Evolutionary conservation across 1,140 invertebrate species (phyloP).

Genomic region (Mya arenaria): DNA sequence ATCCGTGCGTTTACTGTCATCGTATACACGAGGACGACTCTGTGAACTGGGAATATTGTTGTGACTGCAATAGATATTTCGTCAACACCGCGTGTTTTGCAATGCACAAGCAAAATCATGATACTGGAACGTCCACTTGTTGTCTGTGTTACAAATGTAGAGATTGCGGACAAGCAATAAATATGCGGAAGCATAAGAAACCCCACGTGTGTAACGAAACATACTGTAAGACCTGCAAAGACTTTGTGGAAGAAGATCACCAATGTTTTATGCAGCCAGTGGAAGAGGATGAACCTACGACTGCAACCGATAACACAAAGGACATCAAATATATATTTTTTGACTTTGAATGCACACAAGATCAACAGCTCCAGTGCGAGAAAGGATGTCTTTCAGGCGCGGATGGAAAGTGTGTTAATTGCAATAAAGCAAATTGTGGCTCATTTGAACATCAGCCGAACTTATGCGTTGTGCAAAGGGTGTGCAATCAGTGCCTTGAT

Average conservation of each 20-base stretch:
- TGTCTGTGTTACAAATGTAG: slow-evolving; percentile 37
- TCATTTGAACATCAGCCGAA: slow-evolving; percentile 51
- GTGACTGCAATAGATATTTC: neutral
- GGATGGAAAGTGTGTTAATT: slow-evolving; percentile 47
- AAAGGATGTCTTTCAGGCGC: slow-evolving; percentile 11
- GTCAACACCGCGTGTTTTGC: neutral
- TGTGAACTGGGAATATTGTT: neutral
- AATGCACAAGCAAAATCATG: neutral
- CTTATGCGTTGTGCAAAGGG: slow-evolving; percentile 57
- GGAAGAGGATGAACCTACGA: slow-evolving; percentile 4
- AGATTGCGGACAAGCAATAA: slow-evolving; percentile 34
- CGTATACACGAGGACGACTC: neutral
- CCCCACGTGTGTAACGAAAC: slow-evolving; percentile 40
- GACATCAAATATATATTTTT: slow-evolving; percentile 54
- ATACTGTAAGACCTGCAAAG: slow-evolving; percentile 56
- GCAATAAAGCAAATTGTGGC: slow-evolving; percentile 42
- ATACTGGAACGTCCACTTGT: slow-evolving; percentile 36
- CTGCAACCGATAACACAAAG: neutral
- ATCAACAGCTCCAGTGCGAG: slow-evolving; percentile 31
- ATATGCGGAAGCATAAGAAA: slow-evolving; percentile 32
- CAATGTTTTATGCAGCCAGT: slow-evolving; percentile 56
- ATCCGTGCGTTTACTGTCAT: slow-evolving; percentile 9
- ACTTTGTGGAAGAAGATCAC: slow-evolving; percentile 40
- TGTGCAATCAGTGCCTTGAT: slow-evolving; percentile 48
- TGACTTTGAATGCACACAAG: slow-evolving; percentile 56